Conservation (phyloP, 2,888 invertebrate genomes). For the Tenthredo distinguenda region DNA sequence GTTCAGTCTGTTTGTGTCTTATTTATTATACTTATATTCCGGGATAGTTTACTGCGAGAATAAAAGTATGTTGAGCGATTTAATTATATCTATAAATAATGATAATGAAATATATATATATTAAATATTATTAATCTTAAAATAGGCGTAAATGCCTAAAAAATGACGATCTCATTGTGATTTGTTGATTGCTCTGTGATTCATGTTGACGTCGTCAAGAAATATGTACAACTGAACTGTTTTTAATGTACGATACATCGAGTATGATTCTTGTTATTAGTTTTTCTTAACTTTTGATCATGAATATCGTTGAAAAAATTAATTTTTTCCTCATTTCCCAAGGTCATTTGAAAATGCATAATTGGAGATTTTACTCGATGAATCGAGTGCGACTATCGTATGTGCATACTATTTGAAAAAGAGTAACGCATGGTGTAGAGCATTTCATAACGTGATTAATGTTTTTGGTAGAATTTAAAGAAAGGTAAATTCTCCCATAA, state of each 20-base stretch:
- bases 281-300: not conserved
- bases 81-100: slow-evolving; percentile 18
- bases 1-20: slow-evolving; percentile 1
- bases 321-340: not conserved
- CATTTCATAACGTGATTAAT: slow-evolving; percentile 21
- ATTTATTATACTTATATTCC: not conserved
- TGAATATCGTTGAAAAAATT: not conserved
- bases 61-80: slow-evolving; percentile 23
- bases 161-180: slow-evolving; percentile 71
- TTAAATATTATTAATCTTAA: slow-evolving; percentile 16
- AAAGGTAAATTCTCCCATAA: slow-evolving; percentile 57
- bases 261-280: slow-evolving; percentile 22
- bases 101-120: not conserved
- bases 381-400: slow-evolving; percentile 61
- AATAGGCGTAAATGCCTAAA: slow-evolving; percentile 65
- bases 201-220: slow-evolving; percentile 54
- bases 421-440: slow-evolving; percentile 19
- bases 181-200: slow-evolving; percentile 67
- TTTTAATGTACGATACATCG: not conserved
- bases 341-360: not conserved
- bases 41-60: not conserved
- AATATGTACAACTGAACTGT: slow-evolving; percentile 59
- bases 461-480: slow-evolving; percentile 50
- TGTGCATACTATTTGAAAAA: slow-evolving; percentile 53
- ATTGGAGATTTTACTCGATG: not conserved